phyloP scores from a whole-genome alignment of 1,140 invertebrate species.

The Paracyclopina nana region DNA sequence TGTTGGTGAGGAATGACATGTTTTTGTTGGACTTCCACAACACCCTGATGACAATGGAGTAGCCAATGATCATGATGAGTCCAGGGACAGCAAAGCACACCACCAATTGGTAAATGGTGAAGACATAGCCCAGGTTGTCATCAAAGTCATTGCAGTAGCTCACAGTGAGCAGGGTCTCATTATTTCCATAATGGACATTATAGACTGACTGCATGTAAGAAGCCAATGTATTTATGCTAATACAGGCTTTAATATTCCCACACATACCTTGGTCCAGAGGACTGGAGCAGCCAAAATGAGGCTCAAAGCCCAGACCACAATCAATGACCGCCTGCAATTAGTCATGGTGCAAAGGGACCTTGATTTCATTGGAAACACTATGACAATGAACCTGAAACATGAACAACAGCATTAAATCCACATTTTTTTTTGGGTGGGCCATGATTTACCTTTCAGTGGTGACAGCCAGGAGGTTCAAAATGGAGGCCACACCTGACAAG shows the following conservation, averaged over 20 bases:
- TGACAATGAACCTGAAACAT: slow-evolving; percentile 29
- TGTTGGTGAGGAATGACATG: not conserved
- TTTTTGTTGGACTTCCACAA: slow-evolving; percentile 23
- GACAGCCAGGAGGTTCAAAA: slow-evolving; percentile 27
- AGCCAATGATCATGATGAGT: slow-evolving; percentile 27
- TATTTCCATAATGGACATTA: slow-evolving; percentile 25
- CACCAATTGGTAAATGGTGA: slow-evolving; percentile 27
- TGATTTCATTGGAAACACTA: slow-evolving; percentile 28
- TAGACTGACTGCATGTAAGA: slow-evolving; percentile 22
- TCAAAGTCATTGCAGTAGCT: slow-evolving; percentile 25
- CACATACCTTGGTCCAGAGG: slow-evolving; percentile 25
- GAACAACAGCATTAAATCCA: slow-evolving; percentile 20
- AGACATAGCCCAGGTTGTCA: slow-evolving; percentile 21
- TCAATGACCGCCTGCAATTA: slow-evolving; percentile 26
- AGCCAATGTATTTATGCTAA: too few relatives aligned
- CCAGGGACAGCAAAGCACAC: slow-evolving; percentile 28
- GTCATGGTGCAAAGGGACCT: slow-evolving; percentile 27
- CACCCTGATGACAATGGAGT: slow-evolving; percentile 27
- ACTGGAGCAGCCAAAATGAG: slow-evolving; percentile 24
- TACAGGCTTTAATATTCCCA: too few relatives aligned
- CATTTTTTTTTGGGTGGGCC: slow-evolving; percentile 24
- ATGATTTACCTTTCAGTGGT: slow-evolving; percentile 30
- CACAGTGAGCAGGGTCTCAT: slow-evolving; percentile 23
- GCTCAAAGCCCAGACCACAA: slow-evolving; percentile 26
- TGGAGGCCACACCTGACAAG: slow-evolving; percentile 21